Conservation (phyloP, 1,140 invertebrate genomes). For the Lordiphosa collinella region DNA sequence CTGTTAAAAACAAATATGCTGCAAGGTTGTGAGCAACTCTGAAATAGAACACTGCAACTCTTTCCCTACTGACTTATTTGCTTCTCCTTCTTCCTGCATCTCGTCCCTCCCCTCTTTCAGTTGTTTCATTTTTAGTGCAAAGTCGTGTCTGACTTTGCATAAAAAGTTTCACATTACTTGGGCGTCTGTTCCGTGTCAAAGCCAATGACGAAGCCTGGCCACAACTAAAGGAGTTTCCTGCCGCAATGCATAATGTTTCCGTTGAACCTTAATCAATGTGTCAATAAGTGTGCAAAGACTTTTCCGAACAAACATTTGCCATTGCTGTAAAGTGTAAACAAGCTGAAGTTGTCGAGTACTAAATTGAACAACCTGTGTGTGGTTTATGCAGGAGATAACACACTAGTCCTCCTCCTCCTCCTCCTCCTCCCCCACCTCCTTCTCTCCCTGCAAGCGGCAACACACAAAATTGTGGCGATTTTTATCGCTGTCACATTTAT, state of each 20-base stretch:
- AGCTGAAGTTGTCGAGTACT: slow-evolving; percentile 30
- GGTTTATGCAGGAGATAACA: slow-evolving; percentile 13
- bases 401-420: neutral
- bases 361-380: slow-evolving; percentile 36
- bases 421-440: neutral
- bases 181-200: slow-evolving; percentile 16
- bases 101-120: neutral
- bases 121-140: slow-evolving; percentile 50
- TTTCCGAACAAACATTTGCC: slow-evolving; percentile 54
- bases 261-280: slow-evolving; percentile 53
- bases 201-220: slow-evolving; percentile 6
- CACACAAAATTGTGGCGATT: slow-evolving; percentile 55
- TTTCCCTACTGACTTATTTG: too few relatives aligned
- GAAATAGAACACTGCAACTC: too few relatives aligned
- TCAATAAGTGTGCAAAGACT: slow-evolving; percentile 45
- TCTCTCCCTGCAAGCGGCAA: neutral
- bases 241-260: slow-evolving; percentile 40
- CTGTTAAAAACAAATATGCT: too few relatives aligned
- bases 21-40: too few relatives aligned
- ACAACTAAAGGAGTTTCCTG: slow-evolving; percentile 36
- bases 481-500: slow-evolving; percentile 78
- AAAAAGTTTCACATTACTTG: slow-evolving; percentile 31
- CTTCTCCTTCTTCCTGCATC: neutral
- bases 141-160: slow-evolving; percentile 69
- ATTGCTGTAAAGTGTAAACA: slow-evolving; percentile 57